Evolutionary conservation across 2,888 invertebrate genomes (phyloP).

Genomic region (Xanthorhoe spadicearia): DNA sequence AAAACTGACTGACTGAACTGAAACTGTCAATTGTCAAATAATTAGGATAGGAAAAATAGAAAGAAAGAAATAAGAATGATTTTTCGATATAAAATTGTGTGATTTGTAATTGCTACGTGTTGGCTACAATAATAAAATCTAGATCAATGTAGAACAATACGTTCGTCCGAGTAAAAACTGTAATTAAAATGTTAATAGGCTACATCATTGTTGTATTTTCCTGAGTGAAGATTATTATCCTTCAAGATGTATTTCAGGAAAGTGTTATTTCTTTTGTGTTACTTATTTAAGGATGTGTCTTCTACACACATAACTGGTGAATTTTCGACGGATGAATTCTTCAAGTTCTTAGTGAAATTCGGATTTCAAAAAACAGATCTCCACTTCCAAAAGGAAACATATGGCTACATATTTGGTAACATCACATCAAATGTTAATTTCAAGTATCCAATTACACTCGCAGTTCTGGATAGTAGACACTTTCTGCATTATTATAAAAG

Average conservation of each 20-base stretch:
- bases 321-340: constrained; percentile 87
- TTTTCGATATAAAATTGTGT: neutral
- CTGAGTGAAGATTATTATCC: constrained; percentile 20
- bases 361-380: constrained; percentile 98
- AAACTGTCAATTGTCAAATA: neutral
- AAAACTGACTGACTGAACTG: too few relatives aligned
- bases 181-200: constrained; percentile 7
- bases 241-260: constrained; percentile 68
- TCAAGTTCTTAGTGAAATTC: constrained; percentile 96
- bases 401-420: constrained; percentile 98
- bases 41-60: neutral
- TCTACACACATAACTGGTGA: constrained; percentile 74
- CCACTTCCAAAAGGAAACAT: constrained; percentile 92
- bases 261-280: constrained; percentile 61
- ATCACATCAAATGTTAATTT: constrained; percentile 90
- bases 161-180: neutral
- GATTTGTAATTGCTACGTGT: neutral
- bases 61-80: neutral
- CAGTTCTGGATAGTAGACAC: constrained; percentile 94
- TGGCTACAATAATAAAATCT: neutral
- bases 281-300: constrained; percentile 57
- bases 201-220: neutral
- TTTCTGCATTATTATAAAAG: constrained; percentile 96
- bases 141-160: neutral
- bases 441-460: constrained; percentile 90